A percentile compares a stretch with the other conserved stretches of the same genome.
These are phyloP conservation scores for Sebastes paucispinis DNA, from an alignment of 2,797 vertebrate genomes.

Conservation along the genomic window DNA sequence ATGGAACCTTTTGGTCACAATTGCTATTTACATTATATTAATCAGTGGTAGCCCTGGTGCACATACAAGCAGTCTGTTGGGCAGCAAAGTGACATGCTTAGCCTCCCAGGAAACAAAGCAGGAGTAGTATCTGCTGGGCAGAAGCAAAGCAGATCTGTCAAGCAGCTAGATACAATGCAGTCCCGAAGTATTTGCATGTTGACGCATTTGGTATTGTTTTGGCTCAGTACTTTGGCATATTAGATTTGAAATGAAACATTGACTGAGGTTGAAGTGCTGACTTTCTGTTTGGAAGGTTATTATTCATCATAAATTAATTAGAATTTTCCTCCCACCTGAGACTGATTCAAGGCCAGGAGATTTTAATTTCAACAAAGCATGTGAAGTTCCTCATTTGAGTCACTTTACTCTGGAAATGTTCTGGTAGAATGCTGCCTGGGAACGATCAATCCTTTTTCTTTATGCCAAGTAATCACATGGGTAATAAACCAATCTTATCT, in stretches of 20 bases:
- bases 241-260: not conserved
- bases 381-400: not conserved
- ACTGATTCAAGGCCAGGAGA: not conserved
- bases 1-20: not conserved
- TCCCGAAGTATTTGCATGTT: not conserved
- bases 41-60: not conserved
- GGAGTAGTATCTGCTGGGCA: not conserved
- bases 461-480: constrained; percentile 1
- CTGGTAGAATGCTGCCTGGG: not conserved
- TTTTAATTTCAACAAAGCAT: not conserved
- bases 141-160: constrained; percentile 8
- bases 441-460: constrained; percentile 6
- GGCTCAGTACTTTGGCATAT: not conserved
- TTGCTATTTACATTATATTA: not conserved
- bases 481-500: constrained; percentile 41
- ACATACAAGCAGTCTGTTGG: not conserved
- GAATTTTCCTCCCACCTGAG: not conserved
- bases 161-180: not conserved
- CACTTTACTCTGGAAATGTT: not conserved
- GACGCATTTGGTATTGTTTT: not conserved
- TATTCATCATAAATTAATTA: not conserved
- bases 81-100: not conserved
- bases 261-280: not conserved
- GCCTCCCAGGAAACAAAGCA: constrained; percentile 9
- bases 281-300: not conserved